Evolutionary conservation across 2,888 invertebrate species (phyloP), one percentile per base, ranked within the genome.

Genomic region (Argynnis bischoffii): DNA sequence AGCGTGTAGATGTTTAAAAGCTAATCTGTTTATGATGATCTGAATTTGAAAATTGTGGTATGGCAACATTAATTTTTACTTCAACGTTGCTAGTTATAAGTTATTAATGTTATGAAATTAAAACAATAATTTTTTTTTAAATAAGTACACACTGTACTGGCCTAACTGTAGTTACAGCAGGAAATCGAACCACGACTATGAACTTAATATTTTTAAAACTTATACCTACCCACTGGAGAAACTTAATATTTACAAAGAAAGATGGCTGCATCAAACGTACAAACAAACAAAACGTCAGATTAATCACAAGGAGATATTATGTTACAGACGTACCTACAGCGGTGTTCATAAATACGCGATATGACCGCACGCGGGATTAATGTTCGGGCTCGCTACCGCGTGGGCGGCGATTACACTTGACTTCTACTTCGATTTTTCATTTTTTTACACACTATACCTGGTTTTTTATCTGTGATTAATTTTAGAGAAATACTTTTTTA

Each of bases 311-410:
- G 77, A 78, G 80, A 87, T 88, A 81, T 89, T 83, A 82, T 82
- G 86, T 89, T 88, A 87, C 87, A 77, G 61, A 75, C 75, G 84
- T 81, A 86, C 85, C 82, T 73, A 69, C 74, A 75, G 78, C 77
- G 84, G 87, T 86, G 88, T 86, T 86, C 89, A 90, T 91, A 90
- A 90, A 90, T 89, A 87, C 86, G 81, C 80, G 80, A 83, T 85
- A 87, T 86, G 87, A 83, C 91, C 91, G 86, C 91, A 90, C 90
- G 90, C 90, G 79, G 83, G 87, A 88, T 89, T 87, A 87, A 88
- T 88, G 85, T 80, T 80, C 21, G 47, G 26, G 15, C 78, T 77
- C 75, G 77, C 77, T 76, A 79, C 80, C 78, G 86, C 84, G 90
- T 88, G 82, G 89, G 88, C 79, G 87, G 77, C 66, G 74, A 72